Conservation (phyloP, 2,888 invertebrate genomes). For the Cremastinae sp. region DNA sequence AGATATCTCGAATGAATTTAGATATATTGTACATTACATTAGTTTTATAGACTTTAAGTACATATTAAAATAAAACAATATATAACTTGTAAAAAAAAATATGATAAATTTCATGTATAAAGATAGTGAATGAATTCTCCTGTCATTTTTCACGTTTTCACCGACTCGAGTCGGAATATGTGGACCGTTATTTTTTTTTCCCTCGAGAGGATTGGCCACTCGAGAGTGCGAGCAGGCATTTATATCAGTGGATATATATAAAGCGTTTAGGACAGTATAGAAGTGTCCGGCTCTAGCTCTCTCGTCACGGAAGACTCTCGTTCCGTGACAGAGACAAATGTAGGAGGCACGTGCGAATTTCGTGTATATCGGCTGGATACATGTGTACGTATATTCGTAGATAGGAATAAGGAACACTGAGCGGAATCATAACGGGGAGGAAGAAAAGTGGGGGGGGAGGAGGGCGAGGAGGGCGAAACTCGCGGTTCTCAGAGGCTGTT, state of each 20-base stretch:
- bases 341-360: constrained; percentile 45
- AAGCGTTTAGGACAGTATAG: constrained; percentile 20
- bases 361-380: constrained; percentile 8
- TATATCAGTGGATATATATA: constrained; percentile 14
- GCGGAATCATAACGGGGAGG: constrained; percentile 51
- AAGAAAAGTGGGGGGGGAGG: neutral
- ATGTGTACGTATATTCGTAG: constrained; percentile 10
- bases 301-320: constrained; percentile 8
- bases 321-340: constrained; percentile 50
- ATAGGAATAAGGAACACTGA: constrained; percentile 46
- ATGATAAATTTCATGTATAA: too few relatives aligned
- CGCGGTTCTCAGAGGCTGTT: constrained; percentile 48
- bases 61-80: too few relatives aligned
- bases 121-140: neutral
- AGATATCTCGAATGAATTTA: too few relatives aligned
- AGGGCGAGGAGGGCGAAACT: constrained; percentile 9
- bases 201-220: constrained; percentile 21
- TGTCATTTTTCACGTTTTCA: constrained; percentile 24
- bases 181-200: constrained; percentile 13
- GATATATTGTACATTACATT: too few relatives aligned
- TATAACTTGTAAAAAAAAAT: too few relatives aligned
- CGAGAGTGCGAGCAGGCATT: constrained; percentile 14
- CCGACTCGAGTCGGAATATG: constrained; percentile 9
- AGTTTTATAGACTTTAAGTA: too few relatives aligned
- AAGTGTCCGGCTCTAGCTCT: constrained; percentile 22